phyloP scores from a whole-genome alignment of 2,113 vertebrate genomes.

The Neopipo cinnamomea region DNA sequence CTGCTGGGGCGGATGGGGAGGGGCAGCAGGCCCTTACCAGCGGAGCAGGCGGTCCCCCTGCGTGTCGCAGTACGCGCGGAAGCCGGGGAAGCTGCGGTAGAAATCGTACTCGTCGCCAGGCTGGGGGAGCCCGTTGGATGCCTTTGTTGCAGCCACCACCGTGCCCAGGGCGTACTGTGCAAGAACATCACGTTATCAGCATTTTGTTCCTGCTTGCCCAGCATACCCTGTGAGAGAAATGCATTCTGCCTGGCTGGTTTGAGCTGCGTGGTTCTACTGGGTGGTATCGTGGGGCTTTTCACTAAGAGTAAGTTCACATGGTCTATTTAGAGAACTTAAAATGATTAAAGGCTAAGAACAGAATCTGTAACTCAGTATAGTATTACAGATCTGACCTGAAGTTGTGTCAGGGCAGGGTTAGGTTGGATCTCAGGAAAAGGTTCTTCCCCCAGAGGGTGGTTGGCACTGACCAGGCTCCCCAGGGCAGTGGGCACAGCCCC shows the following conservation, averaged over 20 bases:
- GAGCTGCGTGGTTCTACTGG: accelerated
- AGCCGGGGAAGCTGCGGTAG: conserved; percentile 91
- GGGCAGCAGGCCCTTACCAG: conserved; percentile 73
- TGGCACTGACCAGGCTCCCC: background rate
- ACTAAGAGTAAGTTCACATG: accelerated
- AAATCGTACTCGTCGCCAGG: conserved; percentile 93
- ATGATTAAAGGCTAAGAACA: accelerated
- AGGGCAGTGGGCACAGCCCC: background rate
- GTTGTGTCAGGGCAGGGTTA: background rate
- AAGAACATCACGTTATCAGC: accelerated
- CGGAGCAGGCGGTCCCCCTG: conserved; percentile 85
- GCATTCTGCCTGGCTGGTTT: background rate
- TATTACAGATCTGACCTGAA: background rate
- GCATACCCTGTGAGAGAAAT: accelerated
- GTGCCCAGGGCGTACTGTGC: conserved; percentile 85
- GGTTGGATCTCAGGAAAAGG: background rate
- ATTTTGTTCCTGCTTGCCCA: background rate
- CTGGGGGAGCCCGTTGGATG: conserved; percentile 85
- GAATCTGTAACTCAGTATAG: background rate
- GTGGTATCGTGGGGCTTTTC: accelerated
- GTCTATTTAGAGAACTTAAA: background rate
- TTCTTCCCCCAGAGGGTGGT: background rate
- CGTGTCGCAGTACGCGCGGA: conserved; percentile 85
- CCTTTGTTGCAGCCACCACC: conserved; percentile 88
- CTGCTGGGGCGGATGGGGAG: background rate